Conservation (phyloP, 2,797 vertebrate genomes). For the Notolepis coatsorum region DNA sequence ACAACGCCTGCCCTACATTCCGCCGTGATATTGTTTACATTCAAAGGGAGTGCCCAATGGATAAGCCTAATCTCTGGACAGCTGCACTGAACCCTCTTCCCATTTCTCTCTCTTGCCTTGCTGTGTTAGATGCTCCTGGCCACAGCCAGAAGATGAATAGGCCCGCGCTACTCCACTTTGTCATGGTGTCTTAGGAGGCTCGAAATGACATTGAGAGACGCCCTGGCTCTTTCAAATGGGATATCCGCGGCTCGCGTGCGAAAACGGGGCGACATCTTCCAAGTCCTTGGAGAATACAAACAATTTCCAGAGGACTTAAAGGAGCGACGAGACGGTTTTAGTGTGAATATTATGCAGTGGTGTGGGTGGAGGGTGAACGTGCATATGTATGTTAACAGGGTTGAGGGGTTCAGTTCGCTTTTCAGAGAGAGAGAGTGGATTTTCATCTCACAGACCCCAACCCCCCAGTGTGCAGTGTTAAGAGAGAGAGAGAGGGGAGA, state of each 20-base stretch:
- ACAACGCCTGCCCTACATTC: constrained; percentile 72
- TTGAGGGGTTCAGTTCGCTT: too few relatives aligned
- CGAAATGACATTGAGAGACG: constrained; percentile 75
- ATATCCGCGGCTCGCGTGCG: constrained; percentile 51
- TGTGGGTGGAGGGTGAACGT: too few relatives aligned
- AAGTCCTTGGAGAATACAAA: constrained; percentile 43
- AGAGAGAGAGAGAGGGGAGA: too few relatives aligned
- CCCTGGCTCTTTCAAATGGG: constrained; percentile 61
- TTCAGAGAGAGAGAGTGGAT: too few relatives aligned
- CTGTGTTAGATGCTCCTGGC: constrained; percentile 71
- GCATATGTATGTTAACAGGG: too few relatives aligned
- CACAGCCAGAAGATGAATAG: constrained; percentile 79
- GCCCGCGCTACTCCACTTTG: constrained; percentile 71
- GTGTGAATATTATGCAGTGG: neutral
- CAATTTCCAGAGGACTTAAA: constrained; percentile 27
- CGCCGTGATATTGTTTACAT: constrained; percentile 75
- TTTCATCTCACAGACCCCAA: too few relatives aligned
- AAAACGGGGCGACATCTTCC: constrained; percentile 41
- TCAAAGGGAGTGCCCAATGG: constrained; percentile 73
- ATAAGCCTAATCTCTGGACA: constrained; percentile 74
- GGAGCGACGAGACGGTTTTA: too few relatives aligned
- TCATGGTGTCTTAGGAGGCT: constrained; percentile 74
- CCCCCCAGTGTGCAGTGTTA: too few relatives aligned
- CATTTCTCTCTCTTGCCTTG: constrained; percentile 70
- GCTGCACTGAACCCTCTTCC: constrained; percentile 72